Percentiles rank a stretch among this genome's conserved stretches.
Evolutionary conservation across 2,888 invertebrate genomes (phyloP).

Genomic region (Autographa gamma): DNA sequence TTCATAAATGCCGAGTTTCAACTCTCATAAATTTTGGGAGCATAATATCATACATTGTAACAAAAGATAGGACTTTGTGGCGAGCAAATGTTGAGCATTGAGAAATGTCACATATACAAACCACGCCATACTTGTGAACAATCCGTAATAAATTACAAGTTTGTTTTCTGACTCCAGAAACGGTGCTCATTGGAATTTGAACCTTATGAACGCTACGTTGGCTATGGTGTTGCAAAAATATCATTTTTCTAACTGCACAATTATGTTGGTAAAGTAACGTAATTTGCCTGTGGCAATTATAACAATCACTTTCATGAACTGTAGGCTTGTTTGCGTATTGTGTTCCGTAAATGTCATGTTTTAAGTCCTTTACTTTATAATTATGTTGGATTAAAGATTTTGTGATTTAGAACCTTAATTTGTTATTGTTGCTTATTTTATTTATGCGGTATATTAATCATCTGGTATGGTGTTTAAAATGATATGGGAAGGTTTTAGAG

Average conservation of each 20-base stretch:
- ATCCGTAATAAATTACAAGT: slow-evolving; percentile 51
- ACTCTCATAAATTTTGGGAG: slow-evolving; percentile 40
- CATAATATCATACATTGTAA: slow-evolving; percentile 53
- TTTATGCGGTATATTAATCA: neutral
- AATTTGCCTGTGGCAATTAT: slow-evolving; percentile 69
- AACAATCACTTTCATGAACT: slow-evolving; percentile 70
- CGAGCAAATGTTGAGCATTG: slow-evolving; percentile 62
- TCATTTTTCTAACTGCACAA: slow-evolving; percentile 31
- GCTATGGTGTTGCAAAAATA: slow-evolving; percentile 20
- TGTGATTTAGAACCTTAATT: slow-evolving; percentile 37
- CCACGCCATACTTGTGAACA: slow-evolving; percentile 59
- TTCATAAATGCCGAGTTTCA: slow-evolving; percentile 26
- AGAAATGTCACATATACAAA: slow-evolving; percentile 63
- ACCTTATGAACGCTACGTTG: slow-evolving; percentile 18
- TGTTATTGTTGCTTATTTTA: slow-evolving; percentile 12
- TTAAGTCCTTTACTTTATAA: slow-evolving; percentile 59
- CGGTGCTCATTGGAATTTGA: slow-evolving; percentile 27
- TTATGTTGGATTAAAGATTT: slow-evolving; percentile 56
- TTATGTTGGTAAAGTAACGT: slow-evolving; percentile 55
- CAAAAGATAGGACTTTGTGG: slow-evolving; percentile 65
- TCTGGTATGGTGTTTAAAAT: no score
- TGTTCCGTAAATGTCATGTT: slow-evolving; percentile 63
- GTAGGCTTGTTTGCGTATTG: slow-evolving; percentile 68
- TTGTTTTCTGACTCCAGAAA: slow-evolving; percentile 36
- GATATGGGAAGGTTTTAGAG: neutral